Evolutionary conservation across 2,113 vertebrate genomes (phyloP).

Genomic region (Pteruthius melanotis): DNA sequence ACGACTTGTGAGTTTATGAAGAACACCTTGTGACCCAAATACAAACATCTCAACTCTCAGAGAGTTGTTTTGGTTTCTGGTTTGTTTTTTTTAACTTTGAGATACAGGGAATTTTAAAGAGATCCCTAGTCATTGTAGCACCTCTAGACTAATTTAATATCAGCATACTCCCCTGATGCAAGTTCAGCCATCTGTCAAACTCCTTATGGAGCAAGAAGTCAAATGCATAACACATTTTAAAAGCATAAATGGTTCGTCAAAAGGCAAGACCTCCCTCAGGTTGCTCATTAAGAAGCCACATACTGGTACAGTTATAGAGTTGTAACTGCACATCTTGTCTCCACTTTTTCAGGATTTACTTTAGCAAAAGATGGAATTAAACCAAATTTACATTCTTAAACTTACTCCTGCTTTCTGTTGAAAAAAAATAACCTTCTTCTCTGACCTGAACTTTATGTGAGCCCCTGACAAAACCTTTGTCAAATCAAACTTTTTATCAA

Average conservation of each 20-base stretch:
- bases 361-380: not conserved
- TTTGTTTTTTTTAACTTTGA: not conserved
- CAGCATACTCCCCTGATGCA: not conserved
- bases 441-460: not conserved
- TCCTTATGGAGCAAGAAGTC: not conserved
- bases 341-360: not conserved
- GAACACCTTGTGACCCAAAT: not conserved
- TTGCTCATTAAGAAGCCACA: not conserved
- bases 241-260: not conserved
- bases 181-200: slow-evolving; percentile 4
- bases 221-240: not conserved
- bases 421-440: not conserved
- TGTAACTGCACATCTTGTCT: not conserved
- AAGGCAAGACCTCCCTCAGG: not conserved
- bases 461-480: not conserved
- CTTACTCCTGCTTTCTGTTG: not conserved
- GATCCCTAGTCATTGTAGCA: not conserved
- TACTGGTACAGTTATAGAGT: not conserved
- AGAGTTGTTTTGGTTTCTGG: not conserved
- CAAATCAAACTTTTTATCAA: not conserved
- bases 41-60: not conserved
- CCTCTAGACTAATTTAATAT: not conserved
- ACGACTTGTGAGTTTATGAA: not conserved
- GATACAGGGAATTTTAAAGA: not conserved
- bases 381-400: not conserved